phyloP scores from a whole-genome alignment of 2,888 invertebrate genomes.

The Monoplex corrugatus region DNA sequence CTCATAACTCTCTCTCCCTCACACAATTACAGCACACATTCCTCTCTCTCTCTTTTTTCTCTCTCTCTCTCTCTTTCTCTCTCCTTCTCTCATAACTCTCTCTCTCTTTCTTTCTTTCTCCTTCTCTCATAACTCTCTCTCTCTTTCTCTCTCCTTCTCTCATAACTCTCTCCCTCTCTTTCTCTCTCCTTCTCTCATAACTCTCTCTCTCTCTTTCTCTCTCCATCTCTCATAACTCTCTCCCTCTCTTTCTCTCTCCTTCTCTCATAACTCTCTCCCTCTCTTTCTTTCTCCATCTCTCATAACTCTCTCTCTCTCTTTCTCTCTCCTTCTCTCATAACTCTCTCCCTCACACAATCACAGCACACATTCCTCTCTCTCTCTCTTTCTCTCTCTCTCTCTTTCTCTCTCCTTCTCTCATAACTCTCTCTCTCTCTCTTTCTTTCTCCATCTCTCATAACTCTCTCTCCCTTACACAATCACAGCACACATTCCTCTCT shows the following conservation, averaged over 20 bases:
- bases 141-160: no score
- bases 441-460: no score
- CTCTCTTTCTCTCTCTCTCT: not conserved
- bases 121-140: no score
- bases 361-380: not conserved
- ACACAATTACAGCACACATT: no score
- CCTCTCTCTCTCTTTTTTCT: not conserved
- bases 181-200: not conserved
- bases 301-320: no score
- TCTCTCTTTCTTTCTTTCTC: no score
- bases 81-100: not conserved
- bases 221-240: not conserved
- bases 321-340: no score
- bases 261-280: not conserved
- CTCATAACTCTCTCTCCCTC: no score
- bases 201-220: constrained; percentile 1
- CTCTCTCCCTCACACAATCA: no score
- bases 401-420: not conserved
- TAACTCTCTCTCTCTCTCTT: constrained; percentile 10
- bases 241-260: not conserved
- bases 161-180: not conserved
- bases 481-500: no score
- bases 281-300: no score
- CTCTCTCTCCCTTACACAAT: no score
- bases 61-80: not conserved